Evolutionary conservation across 64 coral and sea anemone genomes (phyloP), one percentile per base, ranked within the genome.

Genomic region (Cladopsammia gracilis): DNA sequence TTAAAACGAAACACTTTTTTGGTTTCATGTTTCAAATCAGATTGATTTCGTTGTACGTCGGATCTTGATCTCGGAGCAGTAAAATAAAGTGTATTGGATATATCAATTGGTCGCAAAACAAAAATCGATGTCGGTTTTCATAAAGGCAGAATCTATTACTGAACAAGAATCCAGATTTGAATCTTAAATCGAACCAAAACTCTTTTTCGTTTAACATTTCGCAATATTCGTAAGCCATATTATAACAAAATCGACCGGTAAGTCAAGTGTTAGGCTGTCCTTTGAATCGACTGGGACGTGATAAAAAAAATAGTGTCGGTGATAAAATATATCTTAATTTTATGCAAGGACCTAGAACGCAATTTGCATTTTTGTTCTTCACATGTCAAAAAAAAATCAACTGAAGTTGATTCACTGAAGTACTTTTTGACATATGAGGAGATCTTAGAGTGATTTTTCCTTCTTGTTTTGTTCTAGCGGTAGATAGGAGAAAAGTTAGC

Each of bases 311-410:
- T n/a, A 43, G 19, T 75, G 19, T 50, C 19, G 47, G 71, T 75
- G 44, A 75, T 75, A 75, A 48, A 75, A 56, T 56, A 75, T 48
- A 75, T 75, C 20, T 77, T 77, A 77, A 77, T 77, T 52, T 77
- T 8, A 77, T 77, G 74, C 48, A 77, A 77, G 47, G 47, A 42
- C 46, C 15, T 48, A 12, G 45, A 48, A 45, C 47, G 7, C n/a
- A 77, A 75, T 77, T 77, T 77, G 74, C 74, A 77, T 77, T 54
- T 75, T 77, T 1, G 74, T 77, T 77, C 45, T 76, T 77, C 49
- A 54, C 49, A 77, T 77, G 50, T 56, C 50, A 77, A 15, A 48
- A 48, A 48, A 75, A 6, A 52, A 77, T 56, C 74, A 77, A 54
- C 74, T n/a, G n/a, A n/a, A n/a, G n/a, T n/a, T n/a, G n/a, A 77